These are phyloP conservation scores for Spilogale gracilis DNA, from an alignment of 2,113 vertebrate genomes.

Conservation along the genomic window DNA sequence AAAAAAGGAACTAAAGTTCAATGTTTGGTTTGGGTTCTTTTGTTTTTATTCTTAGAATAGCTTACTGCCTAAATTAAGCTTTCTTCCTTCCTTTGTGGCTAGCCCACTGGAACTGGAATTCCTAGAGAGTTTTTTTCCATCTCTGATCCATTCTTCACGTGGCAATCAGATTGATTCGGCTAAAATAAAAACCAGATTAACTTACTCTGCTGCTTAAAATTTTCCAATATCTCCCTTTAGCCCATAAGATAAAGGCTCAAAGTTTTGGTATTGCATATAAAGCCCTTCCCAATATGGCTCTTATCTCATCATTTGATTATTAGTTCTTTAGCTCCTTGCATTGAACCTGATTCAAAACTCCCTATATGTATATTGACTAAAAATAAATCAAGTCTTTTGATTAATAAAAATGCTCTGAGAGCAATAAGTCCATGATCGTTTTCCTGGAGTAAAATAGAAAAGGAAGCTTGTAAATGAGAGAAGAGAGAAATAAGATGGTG, in stretches of 20 bases:
- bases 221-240: neutral
- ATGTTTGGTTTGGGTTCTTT: neutral
- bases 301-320: neutral
- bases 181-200: conserved; percentile 62
- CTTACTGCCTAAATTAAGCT: neutral
- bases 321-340: neutral
- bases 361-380: neutral
- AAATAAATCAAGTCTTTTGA: neutral
- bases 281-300: neutral
- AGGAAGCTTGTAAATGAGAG: neutral
- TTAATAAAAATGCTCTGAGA: conserved; percentile 36
- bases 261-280: neutral
- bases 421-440: neutral
- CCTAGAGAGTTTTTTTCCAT: neutral
- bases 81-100: conserved; percentile 29
- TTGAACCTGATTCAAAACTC: neutral
- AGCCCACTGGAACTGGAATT: neutral
- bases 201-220: neutral
- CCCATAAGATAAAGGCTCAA: neutral
- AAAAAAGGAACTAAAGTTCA: neutral
- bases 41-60: neutral
- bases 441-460: neutral
- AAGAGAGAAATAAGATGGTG: neutral
- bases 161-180: neutral
- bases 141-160: neutral